Percentiles rank a stretch among this genome's conserved stretches.
These are phyloP conservation scores for Amphiprion ocellaris DNA, from an alignment of 2,113 vertebrate genomes.

Conservation along the genomic window DNA sequence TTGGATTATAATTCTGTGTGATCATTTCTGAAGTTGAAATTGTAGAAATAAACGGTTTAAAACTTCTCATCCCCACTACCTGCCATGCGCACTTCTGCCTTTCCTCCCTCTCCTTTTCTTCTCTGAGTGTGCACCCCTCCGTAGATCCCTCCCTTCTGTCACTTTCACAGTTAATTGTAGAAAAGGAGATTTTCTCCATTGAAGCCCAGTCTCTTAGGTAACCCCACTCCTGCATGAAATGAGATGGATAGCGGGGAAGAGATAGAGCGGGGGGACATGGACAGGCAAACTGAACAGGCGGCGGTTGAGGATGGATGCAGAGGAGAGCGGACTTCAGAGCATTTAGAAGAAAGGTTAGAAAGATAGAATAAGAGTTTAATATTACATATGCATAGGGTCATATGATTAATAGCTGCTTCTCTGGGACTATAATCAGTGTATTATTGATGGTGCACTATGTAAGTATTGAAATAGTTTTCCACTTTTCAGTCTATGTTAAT, in stretches of 20 bases:
- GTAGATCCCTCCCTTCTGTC: conserved; percentile 67
- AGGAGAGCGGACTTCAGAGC: conserved; percentile 36
- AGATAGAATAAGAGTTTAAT: conserved; percentile 21
- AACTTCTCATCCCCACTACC: conserved; percentile 60
- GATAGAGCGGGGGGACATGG: conserved; percentile 65
- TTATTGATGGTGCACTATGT: conserved; percentile 45
- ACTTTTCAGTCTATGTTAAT: background rate
- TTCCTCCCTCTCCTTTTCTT: conserved; percentile 40
- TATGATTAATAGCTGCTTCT: conserved; percentile 17
- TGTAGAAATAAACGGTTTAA: conserved; percentile 30
- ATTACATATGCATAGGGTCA: conserved; percentile 8
- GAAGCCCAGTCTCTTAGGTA: conserved; percentile 86
- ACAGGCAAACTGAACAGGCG: conserved; percentile 69
- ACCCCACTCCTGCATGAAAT: conserved; percentile 88
- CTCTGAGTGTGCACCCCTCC: conserved; percentile 54
- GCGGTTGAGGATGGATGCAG: conserved; percentile 71
- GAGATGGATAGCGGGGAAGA: conserved; percentile 81
- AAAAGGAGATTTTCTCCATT: conserved; percentile 87
- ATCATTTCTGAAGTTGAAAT: conserved; percentile 1
- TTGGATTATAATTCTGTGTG: background rate
- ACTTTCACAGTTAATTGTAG: conserved; percentile 86
- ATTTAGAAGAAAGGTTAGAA: conserved; percentile 24
- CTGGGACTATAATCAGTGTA: conserved; percentile 49
- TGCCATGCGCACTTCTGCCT: conserved; percentile 69
- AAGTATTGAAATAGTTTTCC: conserved; percentile 64